Evolutionary conservation across 2,113 vertebrate species (phyloP), one percentile per base, ranked within the genome.

Genomic region (Vulpes lagopus): DNA sequence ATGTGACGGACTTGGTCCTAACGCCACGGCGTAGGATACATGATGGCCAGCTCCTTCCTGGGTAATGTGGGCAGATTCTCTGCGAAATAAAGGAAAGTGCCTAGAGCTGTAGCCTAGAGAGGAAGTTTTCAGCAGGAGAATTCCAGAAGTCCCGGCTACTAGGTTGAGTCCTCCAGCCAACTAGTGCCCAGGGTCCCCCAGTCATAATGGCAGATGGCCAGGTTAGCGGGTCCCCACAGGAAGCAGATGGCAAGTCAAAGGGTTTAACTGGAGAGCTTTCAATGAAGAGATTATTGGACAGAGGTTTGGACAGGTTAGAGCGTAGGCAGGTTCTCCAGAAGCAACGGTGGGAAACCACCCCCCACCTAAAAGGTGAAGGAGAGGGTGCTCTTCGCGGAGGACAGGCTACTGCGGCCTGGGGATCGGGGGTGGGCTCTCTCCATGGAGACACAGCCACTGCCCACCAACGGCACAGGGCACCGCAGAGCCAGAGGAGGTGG

Each of bases 31-130:
- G 23, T 38, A 4, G 1, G 60, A 30, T 10, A 57, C 15, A 23
- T 0, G 49, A 5, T 6, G 6, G n/a, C 2, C 4, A 62, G 15
- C n/a, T 19, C 57, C 9, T 3, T 27, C 5, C 7, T 10, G 2
- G 14, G 2, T 3, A 49, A 15, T 16, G 57, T 16, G 23, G 53
- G 20, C 53, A 35, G 8, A 38, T 38, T 60, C 25, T 60, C 32
- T 2, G 1, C 7, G 8, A 38, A 32, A 60, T 71, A 60, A n/a
- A 10, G 60, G 53, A 53, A 35, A 55, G 57, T 30, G 11, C 16
- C n/a, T 62, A 43, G 43, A 59, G 27, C 5, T 32, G 15, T 30
- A 80, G 55, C 53, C 64, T 32, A 23, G 20, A 90, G 27, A 38
- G 43, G 8, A 60, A 64, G 16, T 8, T 51, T 64, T 73, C 0